phyloP scores from a whole-genome alignment of 2,888 invertebrate species.

The Aspidiotus rigidus region DNA sequence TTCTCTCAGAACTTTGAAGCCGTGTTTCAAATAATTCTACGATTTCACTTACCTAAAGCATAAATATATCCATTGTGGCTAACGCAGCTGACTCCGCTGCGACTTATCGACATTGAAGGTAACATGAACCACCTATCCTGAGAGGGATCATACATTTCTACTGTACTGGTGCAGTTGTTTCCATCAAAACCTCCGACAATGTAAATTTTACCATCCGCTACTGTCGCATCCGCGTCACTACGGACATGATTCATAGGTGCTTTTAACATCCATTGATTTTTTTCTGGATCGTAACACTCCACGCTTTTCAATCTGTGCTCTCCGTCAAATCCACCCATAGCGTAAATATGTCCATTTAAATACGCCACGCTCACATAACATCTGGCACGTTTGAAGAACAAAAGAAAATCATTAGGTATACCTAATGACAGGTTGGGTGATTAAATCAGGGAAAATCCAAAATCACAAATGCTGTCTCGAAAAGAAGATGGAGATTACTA shows the following conservation, averaged over 20 bases:
- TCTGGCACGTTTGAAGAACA: too few relatives aligned
- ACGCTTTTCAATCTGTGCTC: constrained; percentile 76
- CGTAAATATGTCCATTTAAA: constrained; percentile 66
- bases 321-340: constrained; percentile 82
- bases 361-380: constrained; percentile 80
- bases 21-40: background rate
- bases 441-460: too few relatives aligned
- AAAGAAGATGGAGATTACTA: too few relatives aligned
- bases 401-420: too few relatives aligned
- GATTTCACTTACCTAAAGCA: constrained; percentile 52
- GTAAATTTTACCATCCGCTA: constrained; percentile 70
- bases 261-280: constrained; percentile 81
- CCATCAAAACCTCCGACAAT: constrained; percentile 87
- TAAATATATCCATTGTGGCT: constrained; percentile 69
- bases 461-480: too few relatives aligned
- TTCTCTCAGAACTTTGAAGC: too few relatives aligned
- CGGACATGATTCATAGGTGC: constrained; percentile 79
- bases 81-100: constrained; percentile 86
- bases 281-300: constrained; percentile 71
- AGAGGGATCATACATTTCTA: constrained; percentile 68
- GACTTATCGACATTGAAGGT: constrained; percentile 68
- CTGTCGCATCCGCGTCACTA: constrained; percentile 83
- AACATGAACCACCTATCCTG: constrained; percentile 76
- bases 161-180: constrained; percentile 75
- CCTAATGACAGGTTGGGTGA: too few relatives aligned